Evolutionary conservation across 2,888 invertebrate species (phyloP).

Genomic region (Diabrotica balteata): DNA sequence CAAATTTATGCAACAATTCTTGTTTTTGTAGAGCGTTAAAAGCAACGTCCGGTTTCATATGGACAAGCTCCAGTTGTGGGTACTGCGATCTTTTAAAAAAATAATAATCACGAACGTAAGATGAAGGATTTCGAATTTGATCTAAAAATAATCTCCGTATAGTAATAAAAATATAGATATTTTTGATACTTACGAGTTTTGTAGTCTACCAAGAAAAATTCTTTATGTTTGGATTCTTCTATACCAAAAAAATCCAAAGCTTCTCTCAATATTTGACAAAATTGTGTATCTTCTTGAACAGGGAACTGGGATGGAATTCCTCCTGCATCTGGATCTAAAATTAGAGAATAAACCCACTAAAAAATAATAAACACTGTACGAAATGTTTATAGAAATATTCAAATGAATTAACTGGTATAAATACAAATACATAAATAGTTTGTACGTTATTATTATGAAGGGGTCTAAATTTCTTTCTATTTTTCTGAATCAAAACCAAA

Average conservation of each 20-base stretch:
- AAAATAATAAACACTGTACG: too few species aligned
- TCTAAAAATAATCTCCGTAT: constrained; percentile 64
- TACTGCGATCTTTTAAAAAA: constrained; percentile 87
- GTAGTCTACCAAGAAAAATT: constrained; percentile 96
- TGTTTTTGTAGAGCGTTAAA: constrained; percentile 88
- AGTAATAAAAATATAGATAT: constrained; percentile 2
- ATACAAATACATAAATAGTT: constrained; percentile 3
- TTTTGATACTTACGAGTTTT: constrained; percentile 85
- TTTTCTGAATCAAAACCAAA: too few species aligned
- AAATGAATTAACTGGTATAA: too few species aligned
- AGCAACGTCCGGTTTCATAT: constrained; percentile 92
- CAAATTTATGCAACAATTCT: constrained; percentile 91
- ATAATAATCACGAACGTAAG: constrained; percentile 91
- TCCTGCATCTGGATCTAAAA: constrained; percentile 80
- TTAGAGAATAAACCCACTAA: background rate
- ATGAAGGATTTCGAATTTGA: constrained; percentile 94
- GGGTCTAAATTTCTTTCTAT: too few species aligned
- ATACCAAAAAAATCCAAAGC: constrained; percentile 97
- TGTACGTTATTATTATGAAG: too few species aligned
- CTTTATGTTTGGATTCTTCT: constrained; percentile 85
- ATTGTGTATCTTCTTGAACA: constrained; percentile 97
- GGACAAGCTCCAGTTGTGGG: constrained; percentile 92
- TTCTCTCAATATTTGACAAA: constrained; percentile 92
- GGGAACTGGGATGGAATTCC: constrained; percentile 98
- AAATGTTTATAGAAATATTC: too few species aligned